These are phyloP conservation scores for Pseudolaguvia tuberculata DNA, from an alignment of 2,113 vertebrate genomes.

Conservation along the genomic window DNA sequence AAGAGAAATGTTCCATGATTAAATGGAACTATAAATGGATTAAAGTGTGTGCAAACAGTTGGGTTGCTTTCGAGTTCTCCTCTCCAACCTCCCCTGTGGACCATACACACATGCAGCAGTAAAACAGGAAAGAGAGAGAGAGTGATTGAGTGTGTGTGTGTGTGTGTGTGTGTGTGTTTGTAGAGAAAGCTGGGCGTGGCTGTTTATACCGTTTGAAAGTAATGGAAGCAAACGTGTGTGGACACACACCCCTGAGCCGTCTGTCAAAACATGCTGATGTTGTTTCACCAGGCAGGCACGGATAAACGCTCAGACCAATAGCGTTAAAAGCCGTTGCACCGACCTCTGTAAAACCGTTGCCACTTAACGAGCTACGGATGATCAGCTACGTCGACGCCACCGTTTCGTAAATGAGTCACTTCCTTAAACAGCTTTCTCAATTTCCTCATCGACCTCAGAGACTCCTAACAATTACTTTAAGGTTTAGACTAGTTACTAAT, in stretches of 20 bases:
- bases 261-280: constrained; percentile 10
- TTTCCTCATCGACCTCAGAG: background rate
- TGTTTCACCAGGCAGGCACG: background rate
- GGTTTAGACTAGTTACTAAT: background rate
- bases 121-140: constrained; percentile 3
- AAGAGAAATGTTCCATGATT: background rate
- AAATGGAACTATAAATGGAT: background rate
- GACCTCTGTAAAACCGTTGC: background rate
- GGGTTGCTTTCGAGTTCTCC: background rate
- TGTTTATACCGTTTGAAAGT: constrained; percentile 9
- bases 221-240: constrained; percentile 6
- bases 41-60: background rate
- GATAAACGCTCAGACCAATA: background rate
- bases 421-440: background rate
- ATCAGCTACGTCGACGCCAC: background rate
- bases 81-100: background rate
- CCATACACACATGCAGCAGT: constrained; percentile 12
- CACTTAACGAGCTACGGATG: background rate
- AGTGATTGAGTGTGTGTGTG: background rate
- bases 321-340: background rate
- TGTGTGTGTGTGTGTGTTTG: background rate
- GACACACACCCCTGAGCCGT: background rate
- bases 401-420: background rate
- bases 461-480: background rate
- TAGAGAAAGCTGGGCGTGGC: background rate